Evolutionary conservation across 2,797 vertebrate genomes (phyloP).

Genomic region (Leptodactylus fallax): DNA sequence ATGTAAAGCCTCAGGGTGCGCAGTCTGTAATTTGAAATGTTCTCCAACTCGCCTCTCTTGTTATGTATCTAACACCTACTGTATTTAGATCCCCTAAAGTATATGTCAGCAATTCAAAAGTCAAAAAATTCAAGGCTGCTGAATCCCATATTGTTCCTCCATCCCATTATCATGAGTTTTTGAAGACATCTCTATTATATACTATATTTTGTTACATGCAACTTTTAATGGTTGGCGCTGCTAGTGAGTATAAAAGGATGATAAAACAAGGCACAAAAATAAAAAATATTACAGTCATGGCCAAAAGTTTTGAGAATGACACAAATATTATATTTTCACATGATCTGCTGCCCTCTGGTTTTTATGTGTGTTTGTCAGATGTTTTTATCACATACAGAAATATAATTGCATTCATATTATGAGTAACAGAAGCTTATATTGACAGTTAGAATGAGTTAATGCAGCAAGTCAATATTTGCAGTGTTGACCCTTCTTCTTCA

Average conservation of each 20-base stretch:
- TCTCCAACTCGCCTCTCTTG: constrained; percentile 17
- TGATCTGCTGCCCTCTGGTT: too few relatives aligned
- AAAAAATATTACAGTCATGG: too few relatives aligned
- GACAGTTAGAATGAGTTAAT: too few relatives aligned
- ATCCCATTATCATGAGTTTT: not conserved
- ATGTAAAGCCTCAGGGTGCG: not conserved
- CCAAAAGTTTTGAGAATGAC: too few relatives aligned
- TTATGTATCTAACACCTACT: not conserved
- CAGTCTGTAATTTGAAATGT: constrained; percentile 28
- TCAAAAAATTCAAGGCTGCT: not conserved
- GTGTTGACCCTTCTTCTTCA: too few relatives aligned
- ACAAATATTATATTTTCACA: too few relatives aligned
- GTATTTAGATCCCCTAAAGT: constrained; percentile 27
- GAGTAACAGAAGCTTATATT: too few relatives aligned
- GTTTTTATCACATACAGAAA: too few relatives aligned
- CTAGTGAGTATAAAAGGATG: not conserved
- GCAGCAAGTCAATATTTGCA: too few relatives aligned
- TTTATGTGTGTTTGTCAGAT: too few relatives aligned
- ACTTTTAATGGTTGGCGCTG: not conserved
- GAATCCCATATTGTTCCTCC: too few relatives aligned
- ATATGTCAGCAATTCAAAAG: not conserved
- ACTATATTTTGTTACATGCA: not conserved
- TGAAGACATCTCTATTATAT: not conserved
- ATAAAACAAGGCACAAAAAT: not conserved
- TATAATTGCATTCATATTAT: too few relatives aligned